Conservation (phyloP, 1,140 invertebrate species). For the Neotoxoptera formosana region DNA sequence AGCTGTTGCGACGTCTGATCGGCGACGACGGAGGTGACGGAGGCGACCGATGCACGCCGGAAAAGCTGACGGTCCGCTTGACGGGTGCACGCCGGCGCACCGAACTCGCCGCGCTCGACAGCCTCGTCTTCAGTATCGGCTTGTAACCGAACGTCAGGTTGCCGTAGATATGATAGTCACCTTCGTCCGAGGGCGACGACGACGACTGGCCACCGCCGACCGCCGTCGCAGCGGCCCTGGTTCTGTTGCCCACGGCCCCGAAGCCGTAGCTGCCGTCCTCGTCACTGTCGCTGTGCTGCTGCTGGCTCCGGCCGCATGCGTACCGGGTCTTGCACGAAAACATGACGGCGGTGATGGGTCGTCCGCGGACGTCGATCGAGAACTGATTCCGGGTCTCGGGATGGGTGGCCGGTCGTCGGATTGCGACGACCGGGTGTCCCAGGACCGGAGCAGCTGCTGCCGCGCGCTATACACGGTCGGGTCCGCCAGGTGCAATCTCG, state of each 20-base stretch:
- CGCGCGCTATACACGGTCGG: neutral
- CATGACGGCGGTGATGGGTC: conserved; percentile 27
- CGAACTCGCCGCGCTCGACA: conserved; percentile 40
- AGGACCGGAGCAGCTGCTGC: conserved; percentile 31
- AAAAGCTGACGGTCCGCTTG: conserved; percentile 50
- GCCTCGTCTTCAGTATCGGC: conserved; percentile 37
- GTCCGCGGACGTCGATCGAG: neutral
- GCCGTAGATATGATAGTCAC: conserved; percentile 38
- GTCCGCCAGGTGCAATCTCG: conserved; percentile 50
- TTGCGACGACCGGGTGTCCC: conserved; percentile 44
- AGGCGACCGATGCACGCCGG: conserved; percentile 4
- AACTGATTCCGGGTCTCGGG: conserved; percentile 39
- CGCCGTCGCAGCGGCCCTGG: neutral
- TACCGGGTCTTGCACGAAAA: conserved; percentile 51
- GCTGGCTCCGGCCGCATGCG: conserved; percentile 26
- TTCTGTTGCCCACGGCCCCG: conserved; percentile 26
- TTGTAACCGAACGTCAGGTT: conserved; percentile 54
- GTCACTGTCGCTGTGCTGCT: conserved; percentile 53
- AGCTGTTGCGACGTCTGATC: neutral
- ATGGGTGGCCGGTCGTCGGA: neutral
- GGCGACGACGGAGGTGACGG: neutral
- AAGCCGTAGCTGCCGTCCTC: conserved; percentile 42
- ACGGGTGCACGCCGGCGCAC: conserved; percentile 1
- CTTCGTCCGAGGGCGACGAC: neutral
- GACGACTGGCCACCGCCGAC: neutral